Evolutionary conservation across 2,797 vertebrate species (phyloP).

Genomic region (Phoebastria nigripes): DNA sequence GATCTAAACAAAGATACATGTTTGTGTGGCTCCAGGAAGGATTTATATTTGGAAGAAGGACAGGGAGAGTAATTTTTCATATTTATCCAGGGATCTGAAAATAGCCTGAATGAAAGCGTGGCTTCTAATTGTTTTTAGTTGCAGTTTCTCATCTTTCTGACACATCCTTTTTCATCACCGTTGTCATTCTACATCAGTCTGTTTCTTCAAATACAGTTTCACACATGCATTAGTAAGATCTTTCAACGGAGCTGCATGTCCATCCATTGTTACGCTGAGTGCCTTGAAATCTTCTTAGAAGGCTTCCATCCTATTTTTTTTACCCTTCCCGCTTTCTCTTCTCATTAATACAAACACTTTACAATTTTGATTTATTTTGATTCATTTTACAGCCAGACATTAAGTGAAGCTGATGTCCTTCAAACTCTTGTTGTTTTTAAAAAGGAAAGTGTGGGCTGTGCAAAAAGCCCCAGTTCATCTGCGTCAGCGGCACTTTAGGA

Average conservation of each 20-base stretch:
- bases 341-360: not conserved
- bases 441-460: not conserved
- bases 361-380: not conserved
- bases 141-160: not conserved
- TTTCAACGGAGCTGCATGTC: not conserved
- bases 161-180: not conserved
- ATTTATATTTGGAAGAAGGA: not conserved
- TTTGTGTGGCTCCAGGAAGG: not conserved
- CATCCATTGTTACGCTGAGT: accelerated
- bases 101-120: not conserved
- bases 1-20: not conserved
- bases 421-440: not conserved
- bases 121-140: not conserved
- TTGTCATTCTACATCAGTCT: not conserved
- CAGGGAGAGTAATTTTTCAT: not conserved
- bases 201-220: not conserved
- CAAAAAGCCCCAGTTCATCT: not conserved
- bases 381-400: not conserved
- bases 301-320: not conserved
- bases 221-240: not conserved
- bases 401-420: not conserved
- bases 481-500: accelerated
- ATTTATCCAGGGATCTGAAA: not conserved
- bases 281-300: not conserved
- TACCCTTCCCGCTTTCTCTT: not conserved